phyloP scores from a whole-genome alignment of 2,113 vertebrate species.

The Numenius arquata region DNA sequence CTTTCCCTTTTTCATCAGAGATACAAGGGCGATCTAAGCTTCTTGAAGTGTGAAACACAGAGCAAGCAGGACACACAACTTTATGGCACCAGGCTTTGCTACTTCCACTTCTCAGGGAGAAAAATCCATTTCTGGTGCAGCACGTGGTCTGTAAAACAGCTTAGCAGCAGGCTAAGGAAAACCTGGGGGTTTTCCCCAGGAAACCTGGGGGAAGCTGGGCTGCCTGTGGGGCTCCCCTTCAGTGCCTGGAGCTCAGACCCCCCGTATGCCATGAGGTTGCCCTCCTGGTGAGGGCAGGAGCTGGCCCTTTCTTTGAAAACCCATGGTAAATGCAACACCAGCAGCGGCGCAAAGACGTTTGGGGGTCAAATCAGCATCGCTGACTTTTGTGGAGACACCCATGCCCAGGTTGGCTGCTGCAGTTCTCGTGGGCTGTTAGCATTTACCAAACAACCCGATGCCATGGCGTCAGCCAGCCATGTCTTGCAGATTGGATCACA shows the following conservation, averaged over 20 bases:
- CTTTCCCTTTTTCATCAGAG: not conserved
- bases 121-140: not conserved
- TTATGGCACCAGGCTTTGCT: not conserved
- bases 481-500: not conserved
- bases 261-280: not conserved
- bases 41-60: not conserved
- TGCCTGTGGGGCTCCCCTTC: not conserved
- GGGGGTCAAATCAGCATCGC: not conserved
- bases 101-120: not conserved
- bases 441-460: not conserved
- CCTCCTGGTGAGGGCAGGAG: not conserved
- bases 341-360: not conserved
- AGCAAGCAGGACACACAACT: not conserved
- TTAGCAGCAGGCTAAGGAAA: not conserved
- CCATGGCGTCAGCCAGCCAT: fast-evolving
- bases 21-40: not conserved
- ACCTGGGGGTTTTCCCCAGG: no score
- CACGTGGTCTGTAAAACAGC: not conserved
- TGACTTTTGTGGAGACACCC: not conserved
- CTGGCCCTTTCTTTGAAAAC: not conserved
- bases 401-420: not conserved
- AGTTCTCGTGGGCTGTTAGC: not conserved
- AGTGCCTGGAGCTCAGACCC: not conserved
- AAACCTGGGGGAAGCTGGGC: not conserved
- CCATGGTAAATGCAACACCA: not conserved